Conservation (phyloP, 2,113 vertebrate species). For the Hydrolagus affinis region DNA sequence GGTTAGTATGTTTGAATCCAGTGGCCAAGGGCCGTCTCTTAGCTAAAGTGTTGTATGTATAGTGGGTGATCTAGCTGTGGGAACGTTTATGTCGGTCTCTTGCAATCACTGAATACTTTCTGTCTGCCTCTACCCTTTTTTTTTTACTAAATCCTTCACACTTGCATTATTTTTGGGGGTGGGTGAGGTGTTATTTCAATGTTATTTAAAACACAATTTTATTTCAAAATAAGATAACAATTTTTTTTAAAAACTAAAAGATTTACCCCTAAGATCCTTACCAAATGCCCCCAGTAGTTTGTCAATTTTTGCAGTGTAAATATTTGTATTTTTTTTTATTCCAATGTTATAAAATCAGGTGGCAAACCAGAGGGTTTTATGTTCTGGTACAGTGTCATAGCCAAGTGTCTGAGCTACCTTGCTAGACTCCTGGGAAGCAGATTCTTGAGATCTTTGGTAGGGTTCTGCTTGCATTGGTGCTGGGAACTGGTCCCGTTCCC, state of each 20-base stretch:
- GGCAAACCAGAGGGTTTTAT: neutral
- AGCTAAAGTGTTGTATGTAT: constrained; percentile 48
- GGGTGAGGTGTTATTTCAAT: no score
- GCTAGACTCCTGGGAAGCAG: neutral
- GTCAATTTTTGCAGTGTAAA: neutral
- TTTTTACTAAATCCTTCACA: neutral
- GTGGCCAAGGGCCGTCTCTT: constrained; percentile 52
- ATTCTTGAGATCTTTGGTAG: neutral
- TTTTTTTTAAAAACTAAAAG: no score
- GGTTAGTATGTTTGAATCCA: constrained; percentile 72
- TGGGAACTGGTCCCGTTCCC: neutral
- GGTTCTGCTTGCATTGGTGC: neutral
- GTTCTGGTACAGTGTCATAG: neutral
- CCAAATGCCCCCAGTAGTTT: no score
- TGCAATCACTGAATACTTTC: constrained; percentile 2
- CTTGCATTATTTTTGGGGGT: neutral
- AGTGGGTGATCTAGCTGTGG: constrained; percentile 44
- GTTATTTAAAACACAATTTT: no score
- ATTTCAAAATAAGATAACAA: no score
- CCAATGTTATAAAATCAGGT: neutral
- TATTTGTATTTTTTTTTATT: neutral
- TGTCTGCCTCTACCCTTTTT: neutral
- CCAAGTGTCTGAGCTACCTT: neutral
- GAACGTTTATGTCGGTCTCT: constrained; percentile 36
- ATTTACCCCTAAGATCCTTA: no score